Evolutionary conservation across 2,888 invertebrate species (phyloP).

Genomic region (Cartodere bifasciata): DNA sequence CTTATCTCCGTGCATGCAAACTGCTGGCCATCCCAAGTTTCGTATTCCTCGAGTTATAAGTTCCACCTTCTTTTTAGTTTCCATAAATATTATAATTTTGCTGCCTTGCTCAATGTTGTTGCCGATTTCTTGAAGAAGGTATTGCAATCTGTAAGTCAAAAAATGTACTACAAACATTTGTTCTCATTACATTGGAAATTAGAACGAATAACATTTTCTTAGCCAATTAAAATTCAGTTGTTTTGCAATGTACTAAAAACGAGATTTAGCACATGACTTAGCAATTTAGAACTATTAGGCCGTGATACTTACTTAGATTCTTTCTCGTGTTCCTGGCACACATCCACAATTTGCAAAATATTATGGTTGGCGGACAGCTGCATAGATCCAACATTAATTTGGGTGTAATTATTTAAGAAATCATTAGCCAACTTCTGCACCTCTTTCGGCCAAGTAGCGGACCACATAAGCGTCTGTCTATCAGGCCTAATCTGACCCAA

Average conservation of each 20-base stretch:
- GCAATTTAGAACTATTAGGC: too few relatives aligned
- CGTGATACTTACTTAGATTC: slow-evolving; percentile 40
- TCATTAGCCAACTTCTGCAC: slow-evolving; percentile 85
- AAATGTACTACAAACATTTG: too few relatives aligned
- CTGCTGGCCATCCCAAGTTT: slow-evolving; percentile 61
- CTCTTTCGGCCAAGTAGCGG: slow-evolving; percentile 98
- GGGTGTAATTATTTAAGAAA: slow-evolving; percentile 79
- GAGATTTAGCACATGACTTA: too few relatives aligned
- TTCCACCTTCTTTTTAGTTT: slow-evolving; percentile 83
- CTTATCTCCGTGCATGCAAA: slow-evolving; percentile 91
- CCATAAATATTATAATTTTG: slow-evolving; percentile 91
- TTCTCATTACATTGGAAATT: too few relatives aligned
- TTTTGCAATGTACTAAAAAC: too few relatives aligned
- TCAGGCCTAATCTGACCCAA: slow-evolving; percentile 88
- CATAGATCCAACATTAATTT: slow-evolving; percentile 83
- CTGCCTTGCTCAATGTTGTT: slow-evolving; percentile 67
- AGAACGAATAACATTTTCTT: too few relatives aligned
- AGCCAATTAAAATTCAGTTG: too few relatives aligned
- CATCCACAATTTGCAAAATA: slow-evolving; percentile 76
- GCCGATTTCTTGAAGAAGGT: slow-evolving; percentile 66
- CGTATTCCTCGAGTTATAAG: slow-evolving; percentile 69
- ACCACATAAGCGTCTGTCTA: slow-evolving; percentile 96
- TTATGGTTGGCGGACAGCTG: slow-evolving; percentile 84
- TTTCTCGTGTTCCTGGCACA: slow-evolving; percentile 79
- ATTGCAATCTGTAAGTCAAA: slow-evolving; percentile 64